Conservation (phyloP, 2,888 invertebrate genomes). For the Brenthis ino region DNA sequence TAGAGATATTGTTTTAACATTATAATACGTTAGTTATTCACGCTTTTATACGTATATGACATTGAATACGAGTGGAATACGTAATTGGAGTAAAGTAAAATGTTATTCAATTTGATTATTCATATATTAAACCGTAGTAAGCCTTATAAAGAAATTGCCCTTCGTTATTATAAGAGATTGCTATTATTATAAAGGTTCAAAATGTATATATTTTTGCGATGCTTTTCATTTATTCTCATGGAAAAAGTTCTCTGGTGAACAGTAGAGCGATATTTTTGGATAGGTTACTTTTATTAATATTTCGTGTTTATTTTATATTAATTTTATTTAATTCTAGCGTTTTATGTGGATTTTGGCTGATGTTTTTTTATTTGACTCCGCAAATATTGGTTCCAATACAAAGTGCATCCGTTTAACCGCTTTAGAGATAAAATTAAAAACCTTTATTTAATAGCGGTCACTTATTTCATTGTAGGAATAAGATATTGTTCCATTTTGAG, state of each 20-base stretch:
- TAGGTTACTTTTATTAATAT: slow-evolving; percentile 8
- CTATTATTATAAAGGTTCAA: neutral
- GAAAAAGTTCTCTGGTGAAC: neutral
- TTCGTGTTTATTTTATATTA: neutral
- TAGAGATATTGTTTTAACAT: too few relatives aligned
- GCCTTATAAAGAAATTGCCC: neutral
- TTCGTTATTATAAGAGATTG: slow-evolving; percentile 4
- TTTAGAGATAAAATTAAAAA: too few relatives aligned
- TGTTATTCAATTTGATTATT: neutral
- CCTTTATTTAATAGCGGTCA: too few relatives aligned
- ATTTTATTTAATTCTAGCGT: too few relatives aligned
- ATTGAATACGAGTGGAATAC: neutral
- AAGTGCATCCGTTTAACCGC: too few relatives aligned
- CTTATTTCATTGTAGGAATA: too few relatives aligned
- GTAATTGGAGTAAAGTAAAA: neutral
- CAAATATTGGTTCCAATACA: too few relatives aligned
- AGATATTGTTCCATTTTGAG: too few relatives aligned
- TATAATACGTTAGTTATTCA: too few relatives aligned
- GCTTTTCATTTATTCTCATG: neutral
- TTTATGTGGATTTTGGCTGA: too few relatives aligned
- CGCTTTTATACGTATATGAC: too few relatives aligned
- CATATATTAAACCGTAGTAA: neutral
- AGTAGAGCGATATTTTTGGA: slow-evolving; percentile 1
- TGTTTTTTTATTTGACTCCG: too few relatives aligned
- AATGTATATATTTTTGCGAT: slow-evolving; percentile 1